Evolutionary conservation across 2,888 invertebrate genomes (phyloP).

Genomic region (Habrosyne pyritoides): DNA sequence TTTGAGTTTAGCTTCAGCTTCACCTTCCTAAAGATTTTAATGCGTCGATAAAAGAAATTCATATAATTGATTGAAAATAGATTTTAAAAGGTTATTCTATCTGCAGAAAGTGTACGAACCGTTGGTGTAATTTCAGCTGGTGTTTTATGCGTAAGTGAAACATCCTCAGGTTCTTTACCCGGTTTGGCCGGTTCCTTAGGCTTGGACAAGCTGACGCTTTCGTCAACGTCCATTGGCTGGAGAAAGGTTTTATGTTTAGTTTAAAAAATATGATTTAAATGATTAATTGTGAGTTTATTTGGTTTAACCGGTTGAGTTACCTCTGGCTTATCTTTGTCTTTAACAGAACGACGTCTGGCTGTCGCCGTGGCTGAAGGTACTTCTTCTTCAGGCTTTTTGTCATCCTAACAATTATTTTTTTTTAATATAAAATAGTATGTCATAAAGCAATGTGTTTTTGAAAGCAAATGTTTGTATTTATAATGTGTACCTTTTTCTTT

Average conservation of each 20-base stretch:
- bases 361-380: constrained; percentile 66
- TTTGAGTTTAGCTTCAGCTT: constrained; percentile 75
- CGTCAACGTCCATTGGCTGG: constrained; percentile 77
- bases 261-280: constrained; percentile 7
- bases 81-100: background rate
- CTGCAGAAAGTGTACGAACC: constrained; percentile 57
- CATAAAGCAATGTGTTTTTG: constrained; percentile 12
- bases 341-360: constrained; percentile 70
- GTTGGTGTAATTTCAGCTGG: constrained; percentile 74
- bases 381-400: constrained; percentile 61
- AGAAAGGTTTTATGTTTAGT: constrained; percentile 27
- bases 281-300: constrained; percentile 8
- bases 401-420: constrained; percentile 47
- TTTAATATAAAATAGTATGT: constrained; percentile 17
- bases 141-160: constrained; percentile 78
- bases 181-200: constrained; percentile 69
- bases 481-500: constrained; percentile 76
- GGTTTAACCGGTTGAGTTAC: constrained; percentile 38
- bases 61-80: too few species aligned
- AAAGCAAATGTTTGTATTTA: constrained; percentile 15
- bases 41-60: background rate
- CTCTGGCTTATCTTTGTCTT: constrained; percentile 76
- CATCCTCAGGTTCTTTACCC: constrained; percentile 72
- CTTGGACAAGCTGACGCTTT: constrained; percentile 72
- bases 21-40: constrained; percentile 58